phyloP scores from a whole-genome alignment of 2,797 vertebrate genomes.

The Chrosomus eos region DNA sequence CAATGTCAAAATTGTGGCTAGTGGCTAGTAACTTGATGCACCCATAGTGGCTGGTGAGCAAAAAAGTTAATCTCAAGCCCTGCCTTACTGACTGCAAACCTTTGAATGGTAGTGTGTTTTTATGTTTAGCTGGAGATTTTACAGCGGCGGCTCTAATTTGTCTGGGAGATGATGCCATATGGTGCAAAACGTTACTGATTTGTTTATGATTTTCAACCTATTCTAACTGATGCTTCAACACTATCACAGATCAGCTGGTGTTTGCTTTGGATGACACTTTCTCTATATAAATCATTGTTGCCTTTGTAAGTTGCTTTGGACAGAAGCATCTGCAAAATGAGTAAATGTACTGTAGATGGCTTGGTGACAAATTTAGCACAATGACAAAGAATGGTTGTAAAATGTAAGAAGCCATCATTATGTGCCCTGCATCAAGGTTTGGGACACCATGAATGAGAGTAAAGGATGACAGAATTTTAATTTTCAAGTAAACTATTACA shows the following conservation, averaged over 20 bases:
- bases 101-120: not conserved
- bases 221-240: constrained; percentile 8
- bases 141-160: not conserved
- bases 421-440: not conserved
- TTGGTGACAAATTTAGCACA: not conserved
- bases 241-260: constrained; percentile 6
- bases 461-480: not conserved
- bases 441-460: not conserved
- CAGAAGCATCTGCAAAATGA: constrained; percentile 4
- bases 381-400: not conserved
- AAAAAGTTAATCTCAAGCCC: too few species aligned
- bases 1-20: too few species aligned
- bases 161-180: constrained; percentile 13
- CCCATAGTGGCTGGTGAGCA: too few species aligned
- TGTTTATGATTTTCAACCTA: constrained; percentile 22
- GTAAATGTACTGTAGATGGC: not conserved
- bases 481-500: not conserved
- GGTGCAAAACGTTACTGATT: constrained; percentile 17
- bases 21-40: too few species aligned
- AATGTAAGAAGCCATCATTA: not conserved
- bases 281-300: constrained; percentile 10
- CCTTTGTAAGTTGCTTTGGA: constrained; percentile 12
- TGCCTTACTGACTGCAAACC: not conserved
- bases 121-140: not conserved
- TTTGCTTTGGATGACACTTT: constrained; percentile 9